phyloP scores from a whole-genome alignment of 2,113 vertebrate species.

The Pomatostomus ruficeps region DNA sequence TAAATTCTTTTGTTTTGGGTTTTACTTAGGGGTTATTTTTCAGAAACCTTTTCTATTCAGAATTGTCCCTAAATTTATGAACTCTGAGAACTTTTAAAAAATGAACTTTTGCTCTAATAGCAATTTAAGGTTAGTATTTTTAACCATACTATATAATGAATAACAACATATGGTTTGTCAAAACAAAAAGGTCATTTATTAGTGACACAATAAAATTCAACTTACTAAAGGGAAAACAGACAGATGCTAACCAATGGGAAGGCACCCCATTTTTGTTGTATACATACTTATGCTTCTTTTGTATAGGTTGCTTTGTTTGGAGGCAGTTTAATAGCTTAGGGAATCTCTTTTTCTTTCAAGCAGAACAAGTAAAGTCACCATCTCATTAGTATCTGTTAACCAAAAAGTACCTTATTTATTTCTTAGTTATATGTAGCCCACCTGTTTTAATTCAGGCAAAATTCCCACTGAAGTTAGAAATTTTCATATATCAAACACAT shows the following conservation, averaged over 20 bases:
- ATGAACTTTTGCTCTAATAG: not conserved
- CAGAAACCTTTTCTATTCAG: not conserved
- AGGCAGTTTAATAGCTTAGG: not conserved
- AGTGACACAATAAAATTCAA: not conserved
- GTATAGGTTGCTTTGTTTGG: not conserved
- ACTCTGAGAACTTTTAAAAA: not conserved
- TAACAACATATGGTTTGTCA: not conserved
- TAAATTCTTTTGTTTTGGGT: not conserved
- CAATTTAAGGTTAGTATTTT: not conserved
- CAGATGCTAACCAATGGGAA: not conserved
- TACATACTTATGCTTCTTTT: not conserved
- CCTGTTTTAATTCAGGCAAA: not conserved
- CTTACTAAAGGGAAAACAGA: not conserved
- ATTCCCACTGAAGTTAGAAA: not conserved
- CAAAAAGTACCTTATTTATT: not conserved
- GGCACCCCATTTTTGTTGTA: not conserved
- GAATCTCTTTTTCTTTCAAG: not conserved
- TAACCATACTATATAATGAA: not conserved
- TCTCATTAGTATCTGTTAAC: not conserved
- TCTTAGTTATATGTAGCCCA: not conserved
- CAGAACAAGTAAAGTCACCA: not conserved
- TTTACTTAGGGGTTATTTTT: not conserved
- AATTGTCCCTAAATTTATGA: not conserved
- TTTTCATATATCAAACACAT: not conserved
- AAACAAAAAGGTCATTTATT: not conserved